Evolutionary conservation across 2,113 vertebrate species (phyloP).

Genomic region (Oreochromis niloticus): DNA sequence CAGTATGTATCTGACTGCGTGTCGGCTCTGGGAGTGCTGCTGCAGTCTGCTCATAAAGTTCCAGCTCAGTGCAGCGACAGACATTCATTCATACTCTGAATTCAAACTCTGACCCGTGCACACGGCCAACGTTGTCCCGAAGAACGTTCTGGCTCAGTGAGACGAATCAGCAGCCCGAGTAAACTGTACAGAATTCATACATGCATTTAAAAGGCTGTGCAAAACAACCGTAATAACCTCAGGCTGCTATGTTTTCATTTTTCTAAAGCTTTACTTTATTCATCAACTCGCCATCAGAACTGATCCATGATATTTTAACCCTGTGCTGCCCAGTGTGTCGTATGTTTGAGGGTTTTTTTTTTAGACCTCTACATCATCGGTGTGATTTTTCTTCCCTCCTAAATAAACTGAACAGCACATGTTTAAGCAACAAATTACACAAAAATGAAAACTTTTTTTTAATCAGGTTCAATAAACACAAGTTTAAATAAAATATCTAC

Average conservation of each 20-base stretch:
- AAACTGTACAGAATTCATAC: background rate
- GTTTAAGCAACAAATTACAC: background rate
- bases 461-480: too few relatives aligned
- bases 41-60: background rate
- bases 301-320: too few relatives aligned
- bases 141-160: background rate
- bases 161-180: background rate
- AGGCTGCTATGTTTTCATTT: background rate
- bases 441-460: too few relatives aligned
- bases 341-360: fast-evolving
- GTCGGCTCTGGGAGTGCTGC: background rate
- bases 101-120: background rate
- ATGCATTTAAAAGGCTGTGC: background rate
- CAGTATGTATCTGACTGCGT: background rate
- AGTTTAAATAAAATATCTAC: too few relatives aligned
- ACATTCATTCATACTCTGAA: background rate
- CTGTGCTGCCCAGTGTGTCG: too few relatives aligned
- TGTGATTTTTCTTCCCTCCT: background rate
- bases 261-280: background rate
- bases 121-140: background rate
- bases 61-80: background rate
- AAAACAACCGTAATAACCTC: background rate
- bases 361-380: fast-evolving
- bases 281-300: background rate
- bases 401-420: background rate